Evolutionary conservation across 1,140 invertebrate genomes (phyloP), one percentile per base, ranked within the genome.

Genomic region (Asbolus verrucosus): DNA sequence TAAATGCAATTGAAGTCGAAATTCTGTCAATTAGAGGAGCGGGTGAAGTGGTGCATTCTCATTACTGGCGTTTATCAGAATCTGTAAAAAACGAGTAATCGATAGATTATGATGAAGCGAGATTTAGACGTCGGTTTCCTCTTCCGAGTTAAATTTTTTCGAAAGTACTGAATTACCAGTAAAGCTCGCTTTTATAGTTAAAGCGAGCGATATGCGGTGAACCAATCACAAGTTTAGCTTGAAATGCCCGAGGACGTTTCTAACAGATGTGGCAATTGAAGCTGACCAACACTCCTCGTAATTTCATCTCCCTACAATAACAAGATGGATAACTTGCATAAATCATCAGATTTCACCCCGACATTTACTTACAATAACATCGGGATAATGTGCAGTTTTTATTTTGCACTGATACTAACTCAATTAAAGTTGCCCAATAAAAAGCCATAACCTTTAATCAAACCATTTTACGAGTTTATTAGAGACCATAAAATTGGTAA

Each of bases 301-400:
- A 63, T 63, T 39, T 41, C 13, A 41, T 63, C 13, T 54, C 46
- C 46, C 33, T 41, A 39, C 33, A 63, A 63, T 41, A 63, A 63
- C 59, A 39, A 39, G 61, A 63, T 9, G 33, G 24, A 63, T 63
- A 63, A 63, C 31, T 39, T 63, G 33, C 33, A 63, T 63, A 63
- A 63, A 63, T 54, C 46, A 54, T 54, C 46, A 27, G 46, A 30
- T 54, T 54, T 30, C 21, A 1, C 11, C 3, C 46, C 11, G 27
- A 9, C 2, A 54, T 54, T 54, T 14, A 54, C 24, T 54, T 54
- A 54, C 46, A 46, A 27, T 27, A 27, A 54, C 39, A 54, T n/a
- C 11, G 46, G 41, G 41, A 6, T 13, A 16, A 11, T 4, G 6
- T 6, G 14, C n/a, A 54, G 21, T 54, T 54, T 54, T 54, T 54